Conservation (phyloP, 2,888 invertebrate genomes). For the Rutpela maculata region DNA sequence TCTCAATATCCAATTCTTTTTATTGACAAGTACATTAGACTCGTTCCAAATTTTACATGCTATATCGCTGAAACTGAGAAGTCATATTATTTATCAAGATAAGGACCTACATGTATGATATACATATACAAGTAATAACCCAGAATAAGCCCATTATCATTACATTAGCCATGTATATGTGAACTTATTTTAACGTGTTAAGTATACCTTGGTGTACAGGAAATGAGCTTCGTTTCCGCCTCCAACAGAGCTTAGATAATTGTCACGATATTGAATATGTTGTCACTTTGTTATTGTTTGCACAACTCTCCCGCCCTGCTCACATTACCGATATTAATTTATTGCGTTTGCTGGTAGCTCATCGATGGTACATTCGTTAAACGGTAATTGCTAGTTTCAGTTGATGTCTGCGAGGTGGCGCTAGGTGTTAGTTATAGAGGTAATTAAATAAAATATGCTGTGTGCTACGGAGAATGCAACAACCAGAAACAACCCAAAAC, state of each 20-base stretch:
- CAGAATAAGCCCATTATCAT: slow-evolving; percentile 52
- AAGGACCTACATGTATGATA: no score
- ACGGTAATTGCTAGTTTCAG: background rate
- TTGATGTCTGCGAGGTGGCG: background rate
- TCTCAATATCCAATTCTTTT: no score
- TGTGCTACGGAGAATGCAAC: no score
- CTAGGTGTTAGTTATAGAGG: background rate
- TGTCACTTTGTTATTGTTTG: slow-evolving; percentile 60
- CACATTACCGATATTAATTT: slow-evolving; percentile 49
- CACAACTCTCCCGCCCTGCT: slow-evolving; percentile 4
- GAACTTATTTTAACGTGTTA: slow-evolving; percentile 63
- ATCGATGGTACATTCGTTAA: slow-evolving; percentile 1
- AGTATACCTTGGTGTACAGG: slow-evolving; percentile 60
- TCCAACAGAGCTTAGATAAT: slow-evolving; percentile 60
- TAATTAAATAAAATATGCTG: background rate
- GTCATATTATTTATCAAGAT: no score
- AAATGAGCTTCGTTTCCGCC: slow-evolving; percentile 63
- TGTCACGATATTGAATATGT: slow-evolving; percentile 63
- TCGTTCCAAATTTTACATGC: no score
- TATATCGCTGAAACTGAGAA: no score
- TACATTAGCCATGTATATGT: slow-evolving; percentile 58
- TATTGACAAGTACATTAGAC: no score
- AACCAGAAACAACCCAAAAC: no score
- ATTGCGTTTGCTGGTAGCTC: slow-evolving; percentile 36
- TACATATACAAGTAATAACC: slow-evolving; percentile 39